Evolutionary conservation across 1,140 invertebrate species (phyloP).

Genomic region (Nasonia longicornis): DNA sequence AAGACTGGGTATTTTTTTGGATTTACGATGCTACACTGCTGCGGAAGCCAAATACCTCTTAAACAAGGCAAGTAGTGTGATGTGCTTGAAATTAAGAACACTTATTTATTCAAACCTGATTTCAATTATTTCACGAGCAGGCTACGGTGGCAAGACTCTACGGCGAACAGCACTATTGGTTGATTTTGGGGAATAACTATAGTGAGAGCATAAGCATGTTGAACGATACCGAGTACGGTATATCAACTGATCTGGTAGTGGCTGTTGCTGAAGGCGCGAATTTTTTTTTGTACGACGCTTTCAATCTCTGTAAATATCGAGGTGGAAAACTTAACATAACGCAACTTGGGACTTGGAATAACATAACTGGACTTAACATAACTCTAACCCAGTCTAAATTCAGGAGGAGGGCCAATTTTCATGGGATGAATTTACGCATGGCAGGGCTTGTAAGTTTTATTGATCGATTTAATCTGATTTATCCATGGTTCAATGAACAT

Average conservation of each 20-base stretch:
- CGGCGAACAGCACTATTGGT: slow-evolving; percentile 54
- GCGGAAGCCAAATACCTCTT: slow-evolving; percentile 48
- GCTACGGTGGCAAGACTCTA: slow-evolving; percentile 51
- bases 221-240: slow-evolving; percentile 54
- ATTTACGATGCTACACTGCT: slow-evolving; percentile 50
- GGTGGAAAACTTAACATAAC: slow-evolving; percentile 56
- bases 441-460: slow-evolving; percentile 52
- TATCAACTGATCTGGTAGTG: slow-evolving; percentile 54
- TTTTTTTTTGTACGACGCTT: slow-evolving; percentile 53
- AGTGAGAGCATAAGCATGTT: slow-evolving; percentile 44
- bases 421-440: slow-evolving; percentile 55
- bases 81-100: background rate
- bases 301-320: slow-evolving; percentile 57
- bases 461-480: background rate
- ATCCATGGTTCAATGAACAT: background rate
- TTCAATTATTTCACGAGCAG: slow-evolving; percentile 40
- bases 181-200: slow-evolving; percentile 52
- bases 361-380: slow-evolving; percentile 46
- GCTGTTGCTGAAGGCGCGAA: slow-evolving; percentile 45
- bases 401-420: slow-evolving; percentile 52
- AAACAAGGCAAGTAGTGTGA: slow-evolving; percentile 44
- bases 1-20: slow-evolving; percentile 51
- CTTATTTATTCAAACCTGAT: background rate
- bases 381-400: slow-evolving; percentile 50
- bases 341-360: slow-evolving; percentile 50